Base-by-base conservation (phyloP, 2,113 vertebrate species). In the Muscicapa adusta region DNA sequence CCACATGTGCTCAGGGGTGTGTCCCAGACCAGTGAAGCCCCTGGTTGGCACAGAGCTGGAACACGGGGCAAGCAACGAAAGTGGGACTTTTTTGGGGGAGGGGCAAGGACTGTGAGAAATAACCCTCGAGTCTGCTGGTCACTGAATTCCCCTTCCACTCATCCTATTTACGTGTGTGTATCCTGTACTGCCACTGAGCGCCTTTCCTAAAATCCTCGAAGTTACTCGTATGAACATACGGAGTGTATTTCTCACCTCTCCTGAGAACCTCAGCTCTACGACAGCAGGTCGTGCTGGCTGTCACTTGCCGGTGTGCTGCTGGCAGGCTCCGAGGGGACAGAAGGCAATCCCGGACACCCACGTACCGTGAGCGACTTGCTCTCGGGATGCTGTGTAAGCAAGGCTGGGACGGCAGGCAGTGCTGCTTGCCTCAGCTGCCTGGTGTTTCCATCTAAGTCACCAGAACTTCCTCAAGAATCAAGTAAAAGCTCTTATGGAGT, bases 281-380 rank as follows among this genome's bases (percentile, higher is more conserved):
- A 48, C 78, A 94, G 92, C 81, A 77, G 90, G 88, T 88, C 47
- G 7, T 25, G 5, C 90, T 93, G 92, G 71, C 95, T 96, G 93
- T 93, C 95, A 72, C 88, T 88, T 53, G 66, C 75, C 83, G 71
- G 62, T 85, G 77, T 6, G 28, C 89, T 93, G 58, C 91, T 96
- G 93, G 63, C 92, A 89, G 31, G 58, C 84, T 54, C 2, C 0
- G 5, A 31, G 78, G 63, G 91, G 88, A 92, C 90, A 93, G 94
- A 80, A 91, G 82, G 82, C 89, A 88, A 66, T 93, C 56, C 72
- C 1, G 1, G 88, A 57, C 92, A 56, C 92, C 85, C 68, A 90
- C 88, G 1, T 61, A 60, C n/a, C 1, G 0, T 0, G 1, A 38
- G 20, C 1, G 1, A 36, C 34, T 42, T 66, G 63, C 53, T 92